Evolutionary conservation across 2,888 invertebrate genomes (phyloP), one percentile per base, ranked within the genome.

Genomic region (Villa cingulata): DNA sequence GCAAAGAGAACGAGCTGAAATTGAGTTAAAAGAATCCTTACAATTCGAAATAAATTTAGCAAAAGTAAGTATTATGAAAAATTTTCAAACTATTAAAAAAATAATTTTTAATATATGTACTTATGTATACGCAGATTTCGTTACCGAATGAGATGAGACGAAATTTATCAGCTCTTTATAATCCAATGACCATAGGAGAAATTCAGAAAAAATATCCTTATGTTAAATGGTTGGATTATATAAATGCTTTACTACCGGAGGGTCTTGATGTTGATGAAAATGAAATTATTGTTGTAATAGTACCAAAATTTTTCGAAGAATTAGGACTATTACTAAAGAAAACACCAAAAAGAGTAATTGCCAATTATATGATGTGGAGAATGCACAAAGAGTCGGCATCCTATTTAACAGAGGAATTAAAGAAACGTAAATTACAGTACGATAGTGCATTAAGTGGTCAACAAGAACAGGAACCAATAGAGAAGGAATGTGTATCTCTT

Each of bases 361-460:
- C 92, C 4, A 95, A 95, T 72, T 95, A 95, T 62, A 81, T 89
- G 56, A 79, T 92, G 79, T 94, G 94, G 92, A 77, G 92, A 45
- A 86, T 86, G 1, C 84, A 87, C 0, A 83, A 82, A 1, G 83
- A 85, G 5, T 83, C 87, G 0, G 78, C 87, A 10, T 80, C 83
- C 4, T 92, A 88, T 65, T 71, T 94, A 52, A 83, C 80, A 0
- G 87, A 90, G 45, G 76, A 76, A 47, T 74, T 88, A 49, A 76
- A 90, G 5, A 80, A 83, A 45, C 73, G 88, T 1, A 88, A 90
- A 62, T 70, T 90, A 44, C 76, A 81, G 36, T 92, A 87, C 67
- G 81, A 83, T 45, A 85, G 87, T 0, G 81, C 81, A 0, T 72
- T 91, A 9, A 84, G 84, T 7, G 91, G 91, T 1, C 81, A 82